Conservation (phyloP, 2,888 invertebrate species). For the Nebria brevicollis region DNA sequence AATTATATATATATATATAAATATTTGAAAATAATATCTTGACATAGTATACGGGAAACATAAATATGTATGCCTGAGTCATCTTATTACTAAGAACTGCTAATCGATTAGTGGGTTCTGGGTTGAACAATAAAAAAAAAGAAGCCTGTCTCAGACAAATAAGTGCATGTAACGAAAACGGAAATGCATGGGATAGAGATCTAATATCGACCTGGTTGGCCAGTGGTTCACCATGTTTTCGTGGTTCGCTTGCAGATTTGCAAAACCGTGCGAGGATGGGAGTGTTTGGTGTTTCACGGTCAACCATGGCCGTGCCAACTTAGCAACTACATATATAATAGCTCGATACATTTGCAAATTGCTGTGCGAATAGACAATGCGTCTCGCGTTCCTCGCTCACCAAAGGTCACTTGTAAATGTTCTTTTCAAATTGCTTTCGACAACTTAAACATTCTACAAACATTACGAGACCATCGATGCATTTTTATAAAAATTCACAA, state of each 20-base stretch:
- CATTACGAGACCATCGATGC: background rate
- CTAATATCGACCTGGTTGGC: background rate
- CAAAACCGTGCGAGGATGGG: background rate
- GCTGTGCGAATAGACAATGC: constrained; percentile 40
- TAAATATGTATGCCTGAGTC: no score
- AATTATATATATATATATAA: no score
- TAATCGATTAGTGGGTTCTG: no score
- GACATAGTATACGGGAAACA: no score
- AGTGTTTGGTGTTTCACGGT: background rate
- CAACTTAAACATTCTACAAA: background rate
- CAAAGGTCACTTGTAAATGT: constrained; percentile 36
- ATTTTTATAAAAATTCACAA: background rate
- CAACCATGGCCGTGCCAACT: background rate
- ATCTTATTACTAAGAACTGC: no score
- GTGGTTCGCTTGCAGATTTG: constrained; percentile 1
- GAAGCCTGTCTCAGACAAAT: background rate
- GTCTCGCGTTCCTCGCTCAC: constrained; percentile 27
- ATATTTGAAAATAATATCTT: no score
- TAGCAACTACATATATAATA: constrained; percentile 23
- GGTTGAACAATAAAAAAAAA: background rate
- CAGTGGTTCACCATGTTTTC: background rate
- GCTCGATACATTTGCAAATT: constrained; percentile 44
- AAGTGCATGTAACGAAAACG: background rate
- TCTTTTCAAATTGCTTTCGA: constrained; percentile 11
- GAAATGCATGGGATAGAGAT: background rate